These are phyloP conservation scores for Myodes glareolus DNA, from an alignment of 2,113 vertebrate species.

Conservation along the genomic window DNA sequence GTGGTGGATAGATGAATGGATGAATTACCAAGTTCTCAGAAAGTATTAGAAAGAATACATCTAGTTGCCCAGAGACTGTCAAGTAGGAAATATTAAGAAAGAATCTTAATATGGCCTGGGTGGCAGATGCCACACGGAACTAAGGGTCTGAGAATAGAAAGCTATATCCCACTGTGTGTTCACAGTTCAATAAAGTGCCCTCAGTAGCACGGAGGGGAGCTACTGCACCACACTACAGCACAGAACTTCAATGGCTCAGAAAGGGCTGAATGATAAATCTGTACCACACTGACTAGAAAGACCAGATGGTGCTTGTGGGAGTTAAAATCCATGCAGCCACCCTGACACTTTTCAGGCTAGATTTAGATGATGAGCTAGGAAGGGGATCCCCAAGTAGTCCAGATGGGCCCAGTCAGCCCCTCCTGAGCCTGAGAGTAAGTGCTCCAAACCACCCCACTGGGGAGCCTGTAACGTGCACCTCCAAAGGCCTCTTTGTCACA, in stretches of 20 bases:
- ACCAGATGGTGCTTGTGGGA: slow-evolving; percentile 60
- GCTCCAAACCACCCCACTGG: not conserved
- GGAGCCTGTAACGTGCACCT: not conserved
- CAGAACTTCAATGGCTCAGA: not conserved
- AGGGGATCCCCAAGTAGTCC: slow-evolving; percentile 49
- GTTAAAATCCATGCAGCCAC: slow-evolving; percentile 53
- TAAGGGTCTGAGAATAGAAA: not conserved
- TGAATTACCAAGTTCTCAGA: not conserved
- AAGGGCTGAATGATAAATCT: not conserved
- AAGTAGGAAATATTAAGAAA: not conserved
- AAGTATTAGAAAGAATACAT: not conserved
- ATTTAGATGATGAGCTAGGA: slow-evolving; percentile 46
- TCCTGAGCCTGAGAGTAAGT: not conserved
- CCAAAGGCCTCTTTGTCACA: not conserved
- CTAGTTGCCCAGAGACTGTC: not conserved
- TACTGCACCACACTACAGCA: not conserved
- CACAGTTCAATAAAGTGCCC: not conserved
- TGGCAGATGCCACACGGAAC: not conserved
- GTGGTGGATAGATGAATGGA: not conserved
- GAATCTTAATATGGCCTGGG: not conserved
- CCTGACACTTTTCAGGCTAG: slow-evolving; percentile 41
- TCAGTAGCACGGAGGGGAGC: not conserved
- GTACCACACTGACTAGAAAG: not conserved
- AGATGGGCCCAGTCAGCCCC: not conserved
- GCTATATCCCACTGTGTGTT: not conserved